Conservation (phyloP, 2,888 invertebrate species). For the Habroteleia sp. region DNA sequence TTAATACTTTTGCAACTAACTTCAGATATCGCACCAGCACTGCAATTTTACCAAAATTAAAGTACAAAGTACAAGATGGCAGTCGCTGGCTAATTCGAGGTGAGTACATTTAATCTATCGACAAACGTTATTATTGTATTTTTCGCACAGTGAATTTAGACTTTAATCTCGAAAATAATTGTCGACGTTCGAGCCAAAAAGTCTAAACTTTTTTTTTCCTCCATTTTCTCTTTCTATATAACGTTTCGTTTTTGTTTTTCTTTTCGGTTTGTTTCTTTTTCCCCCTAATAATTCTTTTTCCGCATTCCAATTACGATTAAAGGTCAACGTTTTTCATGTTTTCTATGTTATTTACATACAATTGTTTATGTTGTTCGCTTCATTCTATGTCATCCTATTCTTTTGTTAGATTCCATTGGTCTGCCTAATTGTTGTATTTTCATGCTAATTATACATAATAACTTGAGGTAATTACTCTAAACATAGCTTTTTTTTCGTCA, state of each 20-base stretch:
- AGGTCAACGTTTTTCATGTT: background rate
- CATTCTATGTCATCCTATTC: slow-evolving; percentile 2
- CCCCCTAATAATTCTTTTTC: background rate
- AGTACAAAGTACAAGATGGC: slow-evolving; percentile 58
- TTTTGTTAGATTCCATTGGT: slow-evolving; percentile 8
- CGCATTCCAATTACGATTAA: background rate
- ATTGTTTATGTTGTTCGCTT: background rate
- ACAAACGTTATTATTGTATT: background rate
- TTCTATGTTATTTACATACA: slow-evolving; percentile 1
- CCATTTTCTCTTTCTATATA: background rate
- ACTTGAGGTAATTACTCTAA: slow-evolving; percentile 17
- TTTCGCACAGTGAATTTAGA: background rate
- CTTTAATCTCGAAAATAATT: slow-evolving; percentile 24
- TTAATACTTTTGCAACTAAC: no score
- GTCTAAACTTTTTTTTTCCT: background rate
- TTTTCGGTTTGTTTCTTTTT: background rate
- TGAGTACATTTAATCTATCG: slow-evolving; percentile 18
- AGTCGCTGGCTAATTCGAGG: slow-evolving; percentile 52
- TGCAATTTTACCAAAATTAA: no score
- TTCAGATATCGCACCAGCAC: no score
- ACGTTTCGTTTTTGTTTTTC: slow-evolving; percentile 5
- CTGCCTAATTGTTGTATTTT: slow-evolving; percentile 28
- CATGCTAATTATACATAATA: slow-evolving; percentile 21
- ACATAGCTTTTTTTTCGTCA: slow-evolving; percentile 10
- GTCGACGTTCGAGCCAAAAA: slow-evolving; percentile 15